Evolutionary conservation across 2,888 invertebrate genomes (phyloP).

Genomic region (Cataglyphis altisquamis): DNA sequence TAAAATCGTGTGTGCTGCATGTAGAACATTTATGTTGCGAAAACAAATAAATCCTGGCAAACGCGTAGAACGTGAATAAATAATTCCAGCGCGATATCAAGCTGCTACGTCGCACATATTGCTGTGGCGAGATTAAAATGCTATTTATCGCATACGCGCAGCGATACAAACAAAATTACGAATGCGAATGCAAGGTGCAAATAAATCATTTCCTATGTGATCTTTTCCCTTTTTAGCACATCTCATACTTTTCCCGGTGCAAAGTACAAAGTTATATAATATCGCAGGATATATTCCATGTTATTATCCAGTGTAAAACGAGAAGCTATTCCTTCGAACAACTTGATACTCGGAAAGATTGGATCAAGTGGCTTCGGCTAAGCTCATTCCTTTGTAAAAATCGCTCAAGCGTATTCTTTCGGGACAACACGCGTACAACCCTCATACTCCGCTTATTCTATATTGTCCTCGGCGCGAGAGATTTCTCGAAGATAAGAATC

Average conservation of each 20-base stretch:
- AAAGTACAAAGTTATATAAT: background rate
- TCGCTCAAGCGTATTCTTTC: conserved; percentile 42
- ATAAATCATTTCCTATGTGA: conserved; percentile 41
- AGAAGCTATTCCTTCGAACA: conserved; percentile 27
- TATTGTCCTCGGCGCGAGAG: background rate
- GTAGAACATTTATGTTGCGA: conserved; percentile 16
- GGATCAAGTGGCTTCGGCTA: conserved; percentile 44
- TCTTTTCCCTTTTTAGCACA: conserved; percentile 13
- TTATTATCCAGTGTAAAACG: conserved; percentile 36
- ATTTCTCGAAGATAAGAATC: conserved; percentile 27
- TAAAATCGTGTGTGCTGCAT: conserved; percentile 24
- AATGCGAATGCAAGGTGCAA: conserved; percentile 27
- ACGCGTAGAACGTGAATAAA: conserved; percentile 35
- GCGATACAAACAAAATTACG: conserved; percentile 47
- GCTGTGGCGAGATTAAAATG: conserved; percentile 50
- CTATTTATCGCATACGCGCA: conserved; percentile 46
- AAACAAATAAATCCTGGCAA: conserved; percentile 40
- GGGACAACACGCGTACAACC: conserved; percentile 24
- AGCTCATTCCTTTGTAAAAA: conserved; percentile 44
- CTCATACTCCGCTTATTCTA: conserved; percentile 15
- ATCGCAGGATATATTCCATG: conserved; percentile 23
- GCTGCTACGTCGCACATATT: conserved; percentile 31
- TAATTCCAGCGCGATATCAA: conserved; percentile 46
- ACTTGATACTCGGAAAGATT: conserved; percentile 37
- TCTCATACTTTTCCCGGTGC: background rate